Percentiles rank a stretch among this genome's conserved stretches.
Conservation (phyloP, 1,140 invertebrate genomes). For the Oncopodura yosiiana region DNA sequence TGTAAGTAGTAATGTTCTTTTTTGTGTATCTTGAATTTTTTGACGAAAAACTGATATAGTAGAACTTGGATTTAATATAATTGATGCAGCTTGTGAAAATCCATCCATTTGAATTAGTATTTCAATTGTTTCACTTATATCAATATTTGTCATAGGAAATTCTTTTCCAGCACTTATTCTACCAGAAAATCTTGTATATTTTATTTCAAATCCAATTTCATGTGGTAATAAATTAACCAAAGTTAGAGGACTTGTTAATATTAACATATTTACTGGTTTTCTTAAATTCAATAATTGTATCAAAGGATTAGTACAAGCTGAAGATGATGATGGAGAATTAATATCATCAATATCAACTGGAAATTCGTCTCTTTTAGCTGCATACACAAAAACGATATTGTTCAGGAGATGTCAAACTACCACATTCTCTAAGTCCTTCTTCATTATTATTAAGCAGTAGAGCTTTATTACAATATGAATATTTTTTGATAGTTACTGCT, state of each 20-base stretch:
- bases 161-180: conserved; percentile 54
- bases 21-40: conserved; percentile 57
- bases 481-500: neutral
- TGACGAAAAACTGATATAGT: conserved; percentile 46
- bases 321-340: neutral
- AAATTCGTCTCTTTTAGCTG: conserved; percentile 67
- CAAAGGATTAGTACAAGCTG: neutral
- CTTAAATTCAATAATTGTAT: conserved; percentile 18
- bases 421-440: conserved; percentile 19
- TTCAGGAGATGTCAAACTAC: conserved; percentile 6
- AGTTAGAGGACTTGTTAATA: conserved; percentile 68
- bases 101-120: conserved; percentile 69
- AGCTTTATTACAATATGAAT: conserved; percentile 22
- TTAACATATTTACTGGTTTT: conserved; percentile 75
- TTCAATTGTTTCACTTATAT: conserved; percentile 39
- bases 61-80: conserved; percentile 43
- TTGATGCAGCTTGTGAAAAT: conserved; percentile 57
- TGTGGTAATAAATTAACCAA: conserved; percentile 54
- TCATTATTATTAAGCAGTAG: conserved; percentile 13
- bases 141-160: conserved; percentile 26
- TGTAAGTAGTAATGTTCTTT: conserved; percentile 62
- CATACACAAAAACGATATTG: conserved; percentile 62
- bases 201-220: conserved; percentile 54
- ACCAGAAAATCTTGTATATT: conserved; percentile 38
- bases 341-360: conserved; percentile 49